Base-by-base conservation (phyloP, 2,113 vertebrate genomes). In the Carassius auratus region DNA sequence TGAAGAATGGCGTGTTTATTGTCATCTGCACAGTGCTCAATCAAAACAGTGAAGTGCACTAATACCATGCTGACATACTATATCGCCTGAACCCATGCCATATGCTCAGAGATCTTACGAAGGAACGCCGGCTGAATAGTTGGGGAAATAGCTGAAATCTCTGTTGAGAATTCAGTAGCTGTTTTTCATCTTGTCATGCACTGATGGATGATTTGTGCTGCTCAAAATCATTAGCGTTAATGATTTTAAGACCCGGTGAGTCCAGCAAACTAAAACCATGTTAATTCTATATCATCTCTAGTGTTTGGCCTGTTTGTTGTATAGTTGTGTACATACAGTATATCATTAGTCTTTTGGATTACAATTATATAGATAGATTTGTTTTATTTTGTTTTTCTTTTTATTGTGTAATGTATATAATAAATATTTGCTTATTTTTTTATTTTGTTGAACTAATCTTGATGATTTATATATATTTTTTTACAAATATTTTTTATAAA, bases 171-270 rank as follows among this genome's bases (percentile, higher is more conserved):
- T 42, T 38, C 68, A 21, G 17, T 9, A 38, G 33, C 19, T 9
- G 19, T 73, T 71, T 10, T 42, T 42, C 30, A 36, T 68, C 33
- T 73, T 73, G 69, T 42, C 36, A 21, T 73, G 36, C 68, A 12
- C 68, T 71, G 69, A 73, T 73, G 69, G 69, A 73, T 73, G 69
- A 73, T 33, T 42, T 71, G 68, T 42, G 36, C 68, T 38, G 36
- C 68, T 42, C 36, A 38, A 42, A 73, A 36, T 73, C 69, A 73
- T 73, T 42, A 73, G 36, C 19, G 69, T 42, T 73, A 73, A 73
- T 73, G 69, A 42, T 42, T 73, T 73, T 73, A 42, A n/a, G 69
- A 42, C 69, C 69, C 9, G 36, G 19, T 42, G 69, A 73, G 19
- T 36, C 33, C 69, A n/a, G 69, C 36, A 36, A n/a, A 21, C 19